Conservation (phyloP, 2,113 vertebrate genomes). For the Bos indicus region DNA sequence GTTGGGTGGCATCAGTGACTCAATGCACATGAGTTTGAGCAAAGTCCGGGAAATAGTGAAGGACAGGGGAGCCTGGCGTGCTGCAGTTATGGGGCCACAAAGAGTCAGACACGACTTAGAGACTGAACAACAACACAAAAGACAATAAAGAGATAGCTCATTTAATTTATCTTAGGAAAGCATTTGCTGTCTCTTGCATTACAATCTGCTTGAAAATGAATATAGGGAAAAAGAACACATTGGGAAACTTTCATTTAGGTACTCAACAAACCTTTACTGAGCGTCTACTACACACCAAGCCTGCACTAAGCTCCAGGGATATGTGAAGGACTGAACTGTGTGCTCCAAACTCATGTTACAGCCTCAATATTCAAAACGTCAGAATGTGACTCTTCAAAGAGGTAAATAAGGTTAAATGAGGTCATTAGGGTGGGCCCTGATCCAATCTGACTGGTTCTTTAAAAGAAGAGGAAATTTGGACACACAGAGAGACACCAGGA, state of each 20-base stretch:
- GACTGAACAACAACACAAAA: background rate
- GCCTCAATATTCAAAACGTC: background rate
- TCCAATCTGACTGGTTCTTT: background rate
- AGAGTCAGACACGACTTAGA: background rate
- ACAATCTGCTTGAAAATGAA: background rate
- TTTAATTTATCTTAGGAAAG: background rate
- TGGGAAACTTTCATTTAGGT: background rate
- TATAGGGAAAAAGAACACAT: background rate
- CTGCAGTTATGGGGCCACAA: background rate
- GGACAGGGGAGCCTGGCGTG: background rate
- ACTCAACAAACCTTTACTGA: background rate
- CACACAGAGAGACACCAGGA: background rate
- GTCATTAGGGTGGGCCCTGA: background rate
- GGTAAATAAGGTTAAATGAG: background rate
- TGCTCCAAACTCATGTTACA: background rate
- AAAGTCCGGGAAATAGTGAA: background rate
- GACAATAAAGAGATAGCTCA: background rate
- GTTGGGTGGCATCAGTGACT: background rate
- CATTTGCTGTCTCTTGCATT: background rate
- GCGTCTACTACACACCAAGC: background rate
- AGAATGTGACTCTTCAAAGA: background rate
- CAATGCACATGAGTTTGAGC: background rate
- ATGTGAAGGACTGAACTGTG: background rate
- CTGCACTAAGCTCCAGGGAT: too few species aligned
- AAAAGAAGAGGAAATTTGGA: background rate